These are phyloP conservation scores for Philaethria dido DNA, from an alignment of 2,888 invertebrate species.

Conservation along the genomic window DNA sequence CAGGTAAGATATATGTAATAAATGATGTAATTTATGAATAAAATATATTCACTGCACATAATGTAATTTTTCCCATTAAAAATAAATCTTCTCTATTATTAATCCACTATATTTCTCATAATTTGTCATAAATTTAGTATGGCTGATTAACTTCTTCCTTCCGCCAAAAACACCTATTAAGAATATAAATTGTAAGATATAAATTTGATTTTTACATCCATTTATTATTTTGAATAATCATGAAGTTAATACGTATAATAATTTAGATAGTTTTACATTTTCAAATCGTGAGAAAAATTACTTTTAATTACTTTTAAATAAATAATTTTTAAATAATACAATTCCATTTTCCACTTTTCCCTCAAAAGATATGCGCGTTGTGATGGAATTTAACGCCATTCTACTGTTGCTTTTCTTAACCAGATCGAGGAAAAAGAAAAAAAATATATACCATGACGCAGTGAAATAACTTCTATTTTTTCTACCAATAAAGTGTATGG, in stretches of 20 bases:
- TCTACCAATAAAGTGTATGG: too few species aligned
- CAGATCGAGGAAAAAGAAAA: not conserved
- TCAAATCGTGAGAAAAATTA: too few species aligned
- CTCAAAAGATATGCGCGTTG: too few species aligned
- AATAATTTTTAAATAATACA: too few species aligned
- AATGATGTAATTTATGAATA: too few species aligned
- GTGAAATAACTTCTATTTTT: too few species aligned
- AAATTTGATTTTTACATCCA: not conserved
- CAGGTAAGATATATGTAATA: too few species aligned
- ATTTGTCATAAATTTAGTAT: not conserved
- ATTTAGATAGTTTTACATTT: too few species aligned
- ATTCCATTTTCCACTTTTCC: too few species aligned
- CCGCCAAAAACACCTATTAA: not conserved
- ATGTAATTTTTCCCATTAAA: not conserved
- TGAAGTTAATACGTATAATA: not conserved
- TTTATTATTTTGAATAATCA: not conserved
- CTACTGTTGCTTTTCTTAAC: not conserved
- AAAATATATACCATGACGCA: too few species aligned
- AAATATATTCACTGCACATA: not conserved
- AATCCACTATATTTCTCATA: not conserved
- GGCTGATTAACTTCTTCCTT: conserved; percentile 1
- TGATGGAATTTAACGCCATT: too few species aligned
- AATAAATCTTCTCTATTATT: not conserved
- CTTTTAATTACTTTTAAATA: too few species aligned
- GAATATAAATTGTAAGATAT: not conserved